A percentile compares a stretch with the other conserved stretches of the same genome.
phyloP scores from a whole-genome alignment of 2,113 vertebrate genomes.

The Halichoerus grypus region DNA sequence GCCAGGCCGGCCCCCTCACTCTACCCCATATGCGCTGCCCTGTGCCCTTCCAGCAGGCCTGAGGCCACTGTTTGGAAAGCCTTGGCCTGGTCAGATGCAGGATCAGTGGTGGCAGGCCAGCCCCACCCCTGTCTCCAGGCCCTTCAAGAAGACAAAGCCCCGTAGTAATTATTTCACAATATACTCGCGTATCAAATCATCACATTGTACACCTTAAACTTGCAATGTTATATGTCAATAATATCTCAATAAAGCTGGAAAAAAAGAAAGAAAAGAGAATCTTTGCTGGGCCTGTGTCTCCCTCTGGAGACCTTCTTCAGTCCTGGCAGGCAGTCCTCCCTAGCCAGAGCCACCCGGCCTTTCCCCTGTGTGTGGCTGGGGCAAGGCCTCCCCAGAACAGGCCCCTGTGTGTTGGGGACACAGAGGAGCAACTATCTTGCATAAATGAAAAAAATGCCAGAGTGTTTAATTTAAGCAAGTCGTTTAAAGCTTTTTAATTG shows the following conservation, averaged over 20 bases:
- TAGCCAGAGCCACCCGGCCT: background rate
- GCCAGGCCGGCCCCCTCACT: background rate
- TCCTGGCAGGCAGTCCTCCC: background rate
- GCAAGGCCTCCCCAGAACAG: background rate
- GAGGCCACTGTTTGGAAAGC: background rate
- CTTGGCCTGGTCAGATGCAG: background rate
- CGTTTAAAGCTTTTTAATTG: slow-evolving; percentile 55
- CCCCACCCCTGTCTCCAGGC: background rate
- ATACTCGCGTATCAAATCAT: background rate
- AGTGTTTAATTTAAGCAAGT: slow-evolving; percentile 60
- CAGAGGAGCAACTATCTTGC: slow-evolving; percentile 30
- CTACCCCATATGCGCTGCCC: background rate
- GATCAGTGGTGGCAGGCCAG: background rate
- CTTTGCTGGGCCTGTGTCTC: background rate
- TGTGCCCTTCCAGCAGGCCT: background rate
- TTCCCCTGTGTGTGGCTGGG: background rate
- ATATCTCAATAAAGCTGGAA: background rate
- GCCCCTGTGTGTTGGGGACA: background rate
- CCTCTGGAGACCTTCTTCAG: background rate
- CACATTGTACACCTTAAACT: background rate
- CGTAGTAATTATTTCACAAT: background rate
- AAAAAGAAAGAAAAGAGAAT: background rate
- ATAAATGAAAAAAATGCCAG: slow-evolving; percentile 41
- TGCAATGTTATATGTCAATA: background rate
- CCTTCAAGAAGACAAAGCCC: background rate